These are phyloP conservation scores for Apostichopus californicus DNA, from an alignment of 35 echinoderm and acorn worm genomes.

Conservation along the genomic window DNA sequence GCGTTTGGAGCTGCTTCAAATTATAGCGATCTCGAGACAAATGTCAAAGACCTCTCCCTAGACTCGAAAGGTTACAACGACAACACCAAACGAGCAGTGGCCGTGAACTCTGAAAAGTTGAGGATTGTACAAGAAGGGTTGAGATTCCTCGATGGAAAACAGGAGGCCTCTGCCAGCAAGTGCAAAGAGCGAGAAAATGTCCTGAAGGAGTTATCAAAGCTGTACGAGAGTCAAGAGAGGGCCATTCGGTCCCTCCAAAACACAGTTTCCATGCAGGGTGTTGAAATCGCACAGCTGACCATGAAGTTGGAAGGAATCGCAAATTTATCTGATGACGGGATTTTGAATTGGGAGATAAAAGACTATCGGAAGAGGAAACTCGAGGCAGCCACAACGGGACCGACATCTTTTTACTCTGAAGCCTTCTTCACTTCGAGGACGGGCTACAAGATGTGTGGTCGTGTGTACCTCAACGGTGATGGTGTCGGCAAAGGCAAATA, in stretches of 20 bases:
- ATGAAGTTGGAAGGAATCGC: background rate
- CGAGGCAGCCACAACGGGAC: background rate
- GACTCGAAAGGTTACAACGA: background rate
- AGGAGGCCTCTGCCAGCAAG: background rate
- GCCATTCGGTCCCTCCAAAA: constrained; percentile 6
- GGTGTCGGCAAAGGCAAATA: constrained; percentile 61
- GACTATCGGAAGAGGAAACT: constrained; percentile 5
- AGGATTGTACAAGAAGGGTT: constrained; percentile 4
- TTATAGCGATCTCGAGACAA: background rate
- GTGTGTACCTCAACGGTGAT: constrained; percentile 58
- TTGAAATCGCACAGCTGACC: constrained; percentile 20
- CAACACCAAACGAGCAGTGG: constrained; percentile 19
- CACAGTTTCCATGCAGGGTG: constrained; percentile 11
- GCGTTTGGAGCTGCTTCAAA: background rate
- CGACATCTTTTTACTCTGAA: constrained; percentile 54
- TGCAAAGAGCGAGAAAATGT: constrained; percentile 29
- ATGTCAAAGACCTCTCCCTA: background rate
- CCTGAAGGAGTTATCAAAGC: constrained; percentile 29
- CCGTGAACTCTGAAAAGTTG: background rate
- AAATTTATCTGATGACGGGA: constrained; percentile 17
- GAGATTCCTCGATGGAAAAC: background rate
- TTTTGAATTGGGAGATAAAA: constrained; percentile 41
- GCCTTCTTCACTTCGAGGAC: constrained; percentile 17
- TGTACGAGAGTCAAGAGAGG: constrained; percentile 20
- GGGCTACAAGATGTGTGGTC: constrained; percentile 64